These are phyloP conservation scores for Mylabris phalerata DNA, from an alignment of 1,140 invertebrate genomes.

Conservation along the genomic window DNA sequence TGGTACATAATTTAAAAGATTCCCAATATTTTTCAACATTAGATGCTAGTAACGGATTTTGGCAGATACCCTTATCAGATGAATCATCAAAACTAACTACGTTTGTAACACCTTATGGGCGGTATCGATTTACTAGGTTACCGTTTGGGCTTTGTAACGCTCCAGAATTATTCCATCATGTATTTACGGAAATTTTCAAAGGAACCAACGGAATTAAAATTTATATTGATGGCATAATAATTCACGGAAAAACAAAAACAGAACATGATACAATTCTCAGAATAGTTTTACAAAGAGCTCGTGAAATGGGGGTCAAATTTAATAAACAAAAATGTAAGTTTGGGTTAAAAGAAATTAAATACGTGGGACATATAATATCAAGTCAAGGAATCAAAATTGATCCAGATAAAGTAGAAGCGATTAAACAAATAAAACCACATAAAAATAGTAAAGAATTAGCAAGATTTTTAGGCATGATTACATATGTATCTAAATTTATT, in stretches of 20 bases:
- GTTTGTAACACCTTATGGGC: constrained; percentile 1
- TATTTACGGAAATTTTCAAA: constrained; percentile 37
- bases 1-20: constrained; percentile 40
- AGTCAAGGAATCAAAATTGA: too few species aligned
- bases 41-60: constrained; percentile 48
- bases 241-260: constrained; percentile 35
- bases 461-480: too few species aligned
- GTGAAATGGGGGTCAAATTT: background rate
- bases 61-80: constrained; percentile 44
- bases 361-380: too few species aligned
- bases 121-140: constrained; percentile 20
- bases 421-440: too few species aligned
- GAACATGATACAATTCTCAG: constrained; percentile 34
- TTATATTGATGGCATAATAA: constrained; percentile 43
- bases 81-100: constrained; percentile 41
- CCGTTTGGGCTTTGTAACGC: constrained; percentile 36
- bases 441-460: too few species aligned
- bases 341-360: too few species aligned
- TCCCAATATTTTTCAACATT: constrained; percentile 43
- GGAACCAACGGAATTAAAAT: constrained; percentile 31
- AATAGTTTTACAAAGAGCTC: constrained; percentile 28
- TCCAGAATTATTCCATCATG: constrained; percentile 33
- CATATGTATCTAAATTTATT: too few species aligned
- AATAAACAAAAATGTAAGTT: too few species aligned
- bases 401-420: too few species aligned